These are phyloP conservation scores for Synaphobranchus kaupii DNA, from an alignment of 2,797 vertebrate genomes.

Conservation along the genomic window DNA sequence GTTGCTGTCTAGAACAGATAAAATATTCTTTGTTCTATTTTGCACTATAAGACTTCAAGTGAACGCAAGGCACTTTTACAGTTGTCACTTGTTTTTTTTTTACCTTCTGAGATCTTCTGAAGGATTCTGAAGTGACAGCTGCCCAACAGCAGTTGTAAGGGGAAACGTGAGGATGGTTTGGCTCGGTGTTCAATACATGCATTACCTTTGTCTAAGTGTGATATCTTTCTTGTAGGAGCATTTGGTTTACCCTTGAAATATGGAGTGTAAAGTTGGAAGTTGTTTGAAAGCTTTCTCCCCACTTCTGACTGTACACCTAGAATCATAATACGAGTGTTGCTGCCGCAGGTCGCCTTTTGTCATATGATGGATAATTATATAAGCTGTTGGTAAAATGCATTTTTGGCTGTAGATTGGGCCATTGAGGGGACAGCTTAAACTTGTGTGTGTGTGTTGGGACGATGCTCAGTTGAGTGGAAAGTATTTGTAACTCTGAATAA, in stretches of 20 bases:
- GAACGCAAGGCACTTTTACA: background rate
- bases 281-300: background rate
- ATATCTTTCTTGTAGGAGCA: background rate
- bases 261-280: background rate
- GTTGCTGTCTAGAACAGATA: background rate
- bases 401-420: background rate
- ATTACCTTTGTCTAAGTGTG: background rate
- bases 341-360: background rate
- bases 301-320: background rate
- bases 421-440: background rate
- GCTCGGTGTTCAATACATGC: background rate
- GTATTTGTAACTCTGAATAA: background rate
- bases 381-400: background rate
- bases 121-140: background rate
- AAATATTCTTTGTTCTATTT: background rate
- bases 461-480: conserved; percentile 3
- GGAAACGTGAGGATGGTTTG: background rate
- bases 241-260: background rate
- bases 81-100: background rate
- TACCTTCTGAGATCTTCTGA: background rate
- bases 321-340: background rate
- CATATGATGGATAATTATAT: background rate
- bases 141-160: background rate
- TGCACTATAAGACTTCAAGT: background rate
- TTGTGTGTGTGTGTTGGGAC: background rate